phyloP scores from a whole-genome alignment of 1,140 invertebrate genomes.

The Papilio aristodemus region DNA sequence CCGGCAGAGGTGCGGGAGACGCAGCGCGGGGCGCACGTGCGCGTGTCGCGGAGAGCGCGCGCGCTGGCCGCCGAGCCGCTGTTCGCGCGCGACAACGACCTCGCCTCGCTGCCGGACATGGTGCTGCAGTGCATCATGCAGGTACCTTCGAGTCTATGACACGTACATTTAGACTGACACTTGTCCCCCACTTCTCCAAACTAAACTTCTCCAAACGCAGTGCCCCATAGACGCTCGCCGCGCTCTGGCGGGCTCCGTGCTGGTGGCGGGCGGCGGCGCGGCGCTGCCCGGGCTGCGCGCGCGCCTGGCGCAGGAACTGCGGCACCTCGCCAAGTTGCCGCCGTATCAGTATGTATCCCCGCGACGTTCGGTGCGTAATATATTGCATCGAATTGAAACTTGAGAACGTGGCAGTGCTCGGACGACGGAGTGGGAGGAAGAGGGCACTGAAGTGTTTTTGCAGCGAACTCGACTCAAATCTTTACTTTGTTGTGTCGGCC shows the following conservation, averaged over 20 bases:
- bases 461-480: not conserved
- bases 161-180: too few relatives aligned
- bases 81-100: constrained; percentile 62
- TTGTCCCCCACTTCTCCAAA: too few relatives aligned
- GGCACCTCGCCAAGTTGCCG: constrained; percentile 46
- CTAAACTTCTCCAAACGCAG: constrained; percentile 20
- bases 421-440: too few relatives aligned
- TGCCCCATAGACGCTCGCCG: constrained; percentile 62
- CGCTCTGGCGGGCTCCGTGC: constrained; percentile 56
- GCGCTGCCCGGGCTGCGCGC: constrained; percentile 56
- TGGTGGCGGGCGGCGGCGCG: constrained; percentile 60
- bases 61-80: constrained; percentile 57
- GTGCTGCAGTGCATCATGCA: constrained; percentile 61
- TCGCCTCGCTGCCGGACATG: constrained; percentile 59
- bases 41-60: constrained; percentile 52
- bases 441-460: not conserved
- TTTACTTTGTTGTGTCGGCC: not conserved
- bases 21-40: constrained; percentile 34
- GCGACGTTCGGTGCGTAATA: too few relatives aligned
- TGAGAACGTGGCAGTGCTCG: too few relatives aligned
- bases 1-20: constrained; percentile 24
- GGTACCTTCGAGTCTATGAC: constrained; percentile 31
- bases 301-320: constrained; percentile 58
- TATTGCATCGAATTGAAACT: not conserved
- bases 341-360: constrained; percentile 49